These are phyloP conservation scores for Motacilla alba DNA, from an alignment of 2,113 vertebrate species.

Conservation along the genomic window DNA sequence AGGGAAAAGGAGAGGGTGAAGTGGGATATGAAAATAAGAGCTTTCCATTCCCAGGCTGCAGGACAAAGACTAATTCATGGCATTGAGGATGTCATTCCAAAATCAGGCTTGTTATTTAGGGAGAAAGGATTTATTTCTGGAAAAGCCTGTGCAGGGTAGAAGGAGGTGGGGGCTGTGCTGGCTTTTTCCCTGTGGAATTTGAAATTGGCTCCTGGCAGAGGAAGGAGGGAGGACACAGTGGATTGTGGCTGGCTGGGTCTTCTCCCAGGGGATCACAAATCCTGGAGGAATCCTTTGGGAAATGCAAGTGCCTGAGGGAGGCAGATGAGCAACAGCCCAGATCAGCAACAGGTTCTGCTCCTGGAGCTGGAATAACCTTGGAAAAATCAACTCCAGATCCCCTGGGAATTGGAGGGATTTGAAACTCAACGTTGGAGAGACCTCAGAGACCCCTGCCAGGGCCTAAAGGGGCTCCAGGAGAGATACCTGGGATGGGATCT, in stretches of 20 bases:
- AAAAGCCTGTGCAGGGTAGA: not conserved
- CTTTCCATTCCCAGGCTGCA: not conserved
- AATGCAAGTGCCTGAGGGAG: not conserved
- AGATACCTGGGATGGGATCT: not conserved
- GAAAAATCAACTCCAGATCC: not conserved
- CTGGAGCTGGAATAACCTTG: not conserved
- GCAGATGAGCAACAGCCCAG: not conserved
- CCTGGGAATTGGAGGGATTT: not conserved
- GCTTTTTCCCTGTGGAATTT: not conserved
- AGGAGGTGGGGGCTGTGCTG: not conserved
- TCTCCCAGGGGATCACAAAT: not conserved
- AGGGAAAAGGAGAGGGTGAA: not conserved
- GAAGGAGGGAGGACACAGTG: not conserved
- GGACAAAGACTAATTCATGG: not conserved
- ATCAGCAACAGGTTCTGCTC: not conserved
- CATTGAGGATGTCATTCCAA: not conserved
- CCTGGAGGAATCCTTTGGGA: not conserved
- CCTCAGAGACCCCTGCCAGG: fast-evolving
- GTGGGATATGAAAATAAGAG: not conserved
- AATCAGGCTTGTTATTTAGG: not conserved
- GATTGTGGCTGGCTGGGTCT: fast-evolving
- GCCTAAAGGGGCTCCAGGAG: not conserved
- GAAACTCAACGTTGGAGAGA: not conserved
- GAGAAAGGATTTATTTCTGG: not conserved
- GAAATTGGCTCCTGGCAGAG: not conserved